Percentiles rank a stretch among this genome's conserved stretches.
Evolutionary conservation across 1,140 invertebrate genomes (phyloP).

Genomic region (Zaprionus africanus): DNA sequence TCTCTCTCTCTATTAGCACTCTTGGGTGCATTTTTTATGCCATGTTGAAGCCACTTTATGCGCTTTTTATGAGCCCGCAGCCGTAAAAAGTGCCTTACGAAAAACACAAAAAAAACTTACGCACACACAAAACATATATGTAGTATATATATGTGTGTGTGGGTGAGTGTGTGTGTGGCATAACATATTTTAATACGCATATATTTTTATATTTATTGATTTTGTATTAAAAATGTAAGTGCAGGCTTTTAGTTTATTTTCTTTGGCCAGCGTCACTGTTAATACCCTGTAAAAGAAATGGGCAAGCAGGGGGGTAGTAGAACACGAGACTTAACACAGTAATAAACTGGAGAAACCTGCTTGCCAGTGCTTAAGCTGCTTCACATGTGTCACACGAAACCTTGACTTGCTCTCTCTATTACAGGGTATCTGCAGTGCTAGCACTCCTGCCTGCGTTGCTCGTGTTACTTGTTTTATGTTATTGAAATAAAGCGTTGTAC

Average conservation of each 20-base stretch:
- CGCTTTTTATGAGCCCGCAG: slow-evolving; percentile 79
- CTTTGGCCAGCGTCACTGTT: slow-evolving; percentile 48
- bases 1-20: slow-evolving; percentile 58
- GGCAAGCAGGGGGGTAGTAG: not conserved
- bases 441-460: not conserved
- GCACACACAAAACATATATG: slow-evolving; percentile 18
- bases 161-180: slow-evolving; percentile 20
- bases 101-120: slow-evolving; percentile 38
- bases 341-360: too few species aligned
- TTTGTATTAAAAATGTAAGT: slow-evolving; percentile 82
- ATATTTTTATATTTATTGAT: slow-evolving; percentile 77
- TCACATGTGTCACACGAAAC: not conserved
- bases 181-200: slow-evolving; percentile 51
- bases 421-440: not conserved
- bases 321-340: not conserved
- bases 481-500: slow-evolving; percentile 71
- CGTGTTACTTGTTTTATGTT: slow-evolving; percentile 50
- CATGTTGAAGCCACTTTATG: slow-evolving; percentile 80
- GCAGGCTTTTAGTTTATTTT: slow-evolving; percentile 69
- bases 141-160: slow-evolving; percentile 7
- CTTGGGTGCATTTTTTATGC: slow-evolving; percentile 76
- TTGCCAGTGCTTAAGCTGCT: too few species aligned
- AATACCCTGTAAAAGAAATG: not conserved
- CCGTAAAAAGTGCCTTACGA: slow-evolving; percentile 68
- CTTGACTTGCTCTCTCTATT: not conserved